Conservation (phyloP, 2,113 vertebrate genomes). For the Thalassarche chlororhynchos region DNA sequence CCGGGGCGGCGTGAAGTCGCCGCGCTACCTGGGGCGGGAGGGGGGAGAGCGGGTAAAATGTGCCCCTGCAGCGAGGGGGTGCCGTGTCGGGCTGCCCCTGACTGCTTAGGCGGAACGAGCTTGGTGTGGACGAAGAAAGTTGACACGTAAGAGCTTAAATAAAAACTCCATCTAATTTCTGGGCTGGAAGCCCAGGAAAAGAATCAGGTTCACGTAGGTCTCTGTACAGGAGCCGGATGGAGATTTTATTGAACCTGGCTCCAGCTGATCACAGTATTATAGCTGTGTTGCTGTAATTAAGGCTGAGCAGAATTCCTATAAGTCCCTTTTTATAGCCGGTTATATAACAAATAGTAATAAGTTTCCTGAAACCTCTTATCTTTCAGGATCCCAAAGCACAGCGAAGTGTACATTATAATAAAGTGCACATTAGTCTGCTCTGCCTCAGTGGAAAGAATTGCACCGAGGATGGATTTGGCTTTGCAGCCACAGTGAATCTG, state of each 20-base stretch:
- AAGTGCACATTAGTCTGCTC: neutral
- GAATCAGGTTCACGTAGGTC: constrained; percentile 53
- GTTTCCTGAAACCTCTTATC: constrained; percentile 3
- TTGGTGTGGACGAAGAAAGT: constrained; percentile 7
- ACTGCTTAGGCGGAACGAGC: neutral
- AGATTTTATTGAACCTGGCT: constrained; percentile 64
- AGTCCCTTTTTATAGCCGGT: neutral
- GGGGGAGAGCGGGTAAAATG: neutral
- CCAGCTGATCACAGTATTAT: neutral
- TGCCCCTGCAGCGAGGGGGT: neutral
- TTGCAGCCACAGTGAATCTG: neutral
- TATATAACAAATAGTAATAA: neutral
- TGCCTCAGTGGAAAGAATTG: neutral
- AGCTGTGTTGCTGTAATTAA: constrained; percentile 35
- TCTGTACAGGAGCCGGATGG: constrained; percentile 54
- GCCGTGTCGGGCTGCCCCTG: neutral
- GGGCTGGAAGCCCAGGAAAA: constrained; percentile 66
- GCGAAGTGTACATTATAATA: fast-evolving
- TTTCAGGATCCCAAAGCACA: neutral
- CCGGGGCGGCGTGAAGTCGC: neutral
- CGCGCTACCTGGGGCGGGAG: neutral
- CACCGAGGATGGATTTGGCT: neutral
- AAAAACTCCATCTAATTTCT: constrained; percentile 61
- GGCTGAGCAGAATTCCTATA: neutral
- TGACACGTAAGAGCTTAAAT: constrained; percentile 51